Evolutionary conservation across 1,140 invertebrate species (phyloP).

Genomic region (Limonius californicus): DNA sequence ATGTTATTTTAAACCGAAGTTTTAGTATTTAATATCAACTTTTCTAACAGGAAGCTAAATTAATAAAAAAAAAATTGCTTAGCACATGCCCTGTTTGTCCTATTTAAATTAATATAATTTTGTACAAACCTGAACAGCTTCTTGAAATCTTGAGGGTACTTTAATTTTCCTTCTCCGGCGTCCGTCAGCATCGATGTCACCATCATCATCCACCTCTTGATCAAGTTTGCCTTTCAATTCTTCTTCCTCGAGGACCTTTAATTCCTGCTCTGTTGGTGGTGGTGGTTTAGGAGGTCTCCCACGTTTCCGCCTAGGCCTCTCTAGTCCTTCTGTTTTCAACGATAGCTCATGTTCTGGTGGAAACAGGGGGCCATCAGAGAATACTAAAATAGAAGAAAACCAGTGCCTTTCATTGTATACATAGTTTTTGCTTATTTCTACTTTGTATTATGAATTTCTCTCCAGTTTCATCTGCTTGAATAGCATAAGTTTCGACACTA

Average conservation of each 20-base stretch:
- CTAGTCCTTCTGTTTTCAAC: conserved; percentile 59
- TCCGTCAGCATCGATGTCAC: conserved; percentile 50
- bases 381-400: conserved; percentile 49
- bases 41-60: too few species aligned
- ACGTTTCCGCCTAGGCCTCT: conserved; percentile 62
- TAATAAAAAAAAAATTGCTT: too few species aligned
- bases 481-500: conserved; percentile 39
- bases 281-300: conserved; percentile 61
- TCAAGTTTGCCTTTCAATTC: conserved; percentile 43
- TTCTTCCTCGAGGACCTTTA: conserved; percentile 39
- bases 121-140: conserved; percentile 59
- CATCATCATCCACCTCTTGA: conserved; percentile 44
- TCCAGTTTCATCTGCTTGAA: conserved; percentile 45
- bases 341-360: conserved; percentile 55
- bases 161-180: conserved; percentile 59
- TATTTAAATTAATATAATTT: too few species aligned
- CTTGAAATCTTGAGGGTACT: conserved; percentile 62
- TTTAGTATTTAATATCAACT: too few species aligned
- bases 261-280: conserved; percentile 42
- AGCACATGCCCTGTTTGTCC: too few species aligned
- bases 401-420: too few species aligned
- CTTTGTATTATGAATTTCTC: conserved; percentile 52
- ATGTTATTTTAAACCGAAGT: too few species aligned
- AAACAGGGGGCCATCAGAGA: conserved; percentile 55
- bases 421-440: too few species aligned